Conservation (phyloP, 2,113 vertebrate species). For the Eretmodus cyanostictus region DNA sequence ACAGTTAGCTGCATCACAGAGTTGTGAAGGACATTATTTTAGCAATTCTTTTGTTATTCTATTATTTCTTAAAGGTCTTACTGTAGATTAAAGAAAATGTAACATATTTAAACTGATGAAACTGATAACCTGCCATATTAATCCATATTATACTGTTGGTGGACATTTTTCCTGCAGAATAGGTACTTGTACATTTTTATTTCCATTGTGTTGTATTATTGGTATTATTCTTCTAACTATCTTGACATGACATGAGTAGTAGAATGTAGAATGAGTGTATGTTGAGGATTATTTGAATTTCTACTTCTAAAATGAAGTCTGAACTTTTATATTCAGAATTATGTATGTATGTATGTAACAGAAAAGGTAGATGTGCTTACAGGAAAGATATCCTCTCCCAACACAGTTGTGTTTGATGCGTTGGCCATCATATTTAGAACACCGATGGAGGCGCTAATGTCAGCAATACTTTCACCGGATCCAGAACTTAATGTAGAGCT, state of each 20-base stretch:
- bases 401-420: neutral
- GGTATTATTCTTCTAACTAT: neutral
- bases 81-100: neutral
- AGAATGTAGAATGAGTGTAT: neutral
- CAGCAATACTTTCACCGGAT: neutral
- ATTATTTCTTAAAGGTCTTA: neutral
- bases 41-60: neutral
- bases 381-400: conserved; percentile 19
- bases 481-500: neutral
- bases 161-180: neutral
- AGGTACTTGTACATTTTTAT: neutral
- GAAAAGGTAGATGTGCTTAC: conserved; percentile 35
- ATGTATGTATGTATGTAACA: neutral
- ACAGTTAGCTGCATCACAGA: neutral
- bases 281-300: neutral
- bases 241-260: neutral
- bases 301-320: neutral
- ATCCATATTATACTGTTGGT: neutral
- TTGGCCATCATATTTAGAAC: conserved; percentile 22
- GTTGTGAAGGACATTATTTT: neutral
- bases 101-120: neutral
- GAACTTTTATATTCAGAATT: neutral
- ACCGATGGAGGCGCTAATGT: conserved; percentile 34
- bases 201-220: neutral
- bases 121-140: neutral